Evolutionary conservation across 2,797 vertebrate genomes (phyloP).

Genomic region (Acipenser transmontanus): DNA sequence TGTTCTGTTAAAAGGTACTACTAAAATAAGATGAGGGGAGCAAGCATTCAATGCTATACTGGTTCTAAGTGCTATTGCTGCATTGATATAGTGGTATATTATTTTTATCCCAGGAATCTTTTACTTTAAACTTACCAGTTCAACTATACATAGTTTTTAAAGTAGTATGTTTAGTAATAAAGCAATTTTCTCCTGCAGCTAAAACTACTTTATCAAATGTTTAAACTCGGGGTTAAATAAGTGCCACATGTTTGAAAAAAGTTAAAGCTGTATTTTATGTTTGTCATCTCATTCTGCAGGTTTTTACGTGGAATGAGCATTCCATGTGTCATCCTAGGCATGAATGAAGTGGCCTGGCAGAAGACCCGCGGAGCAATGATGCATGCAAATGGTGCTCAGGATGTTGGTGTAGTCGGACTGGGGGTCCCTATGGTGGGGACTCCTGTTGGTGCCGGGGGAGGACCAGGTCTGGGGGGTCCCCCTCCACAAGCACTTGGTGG

Average conservation of each 20-base stretch:
- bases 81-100: no score
- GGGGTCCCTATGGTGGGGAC: conserved; percentile 47
- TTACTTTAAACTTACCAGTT: not conserved
- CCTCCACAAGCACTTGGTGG: conserved; percentile 52
- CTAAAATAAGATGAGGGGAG: no score
- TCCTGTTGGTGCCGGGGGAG: conserved; percentile 45
- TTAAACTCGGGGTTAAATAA: no score
- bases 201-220: no score
- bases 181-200: no score
- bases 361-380: conserved; percentile 67
- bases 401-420: conserved; percentile 40
- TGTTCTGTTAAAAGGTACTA: no score
- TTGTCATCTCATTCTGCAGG: conserved; percentile 29
- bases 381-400: conserved; percentile 58
- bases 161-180: no score
- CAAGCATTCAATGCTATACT: no score
- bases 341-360: conserved; percentile 75
- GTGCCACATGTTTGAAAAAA: not conserved
- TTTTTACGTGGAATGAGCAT: conserved; percentile 67
- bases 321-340: conserved; percentile 68
- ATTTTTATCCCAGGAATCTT: not conserved
- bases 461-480: conserved; percentile 45
- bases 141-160: not conserved
- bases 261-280: not conserved
- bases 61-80: no score